Evolutionary conservation across 2,888 invertebrate species (phyloP), one percentile per base, ranked within the genome.

Genomic region (Troglohyphantes excavatus): DNA sequence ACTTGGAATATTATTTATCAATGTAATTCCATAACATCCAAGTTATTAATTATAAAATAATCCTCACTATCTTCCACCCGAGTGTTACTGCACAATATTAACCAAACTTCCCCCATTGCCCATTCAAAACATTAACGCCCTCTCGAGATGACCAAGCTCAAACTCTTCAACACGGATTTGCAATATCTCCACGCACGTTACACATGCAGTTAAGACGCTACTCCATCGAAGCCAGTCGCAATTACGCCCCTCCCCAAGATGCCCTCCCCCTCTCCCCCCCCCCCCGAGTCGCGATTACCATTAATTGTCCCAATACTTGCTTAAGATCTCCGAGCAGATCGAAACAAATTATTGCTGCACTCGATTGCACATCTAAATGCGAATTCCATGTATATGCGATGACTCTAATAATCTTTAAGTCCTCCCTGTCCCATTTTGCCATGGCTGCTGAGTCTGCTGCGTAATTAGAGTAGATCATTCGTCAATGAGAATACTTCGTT

Each of bases 331-430:
- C 13, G 27, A 19, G 13, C 21, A 29, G 61, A 63, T 76, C 29
- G 39, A 19, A 61, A 3, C 23, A 29, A 76, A 61, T 76, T 76
- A 61, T 59, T 76, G 33, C 13, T 29, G 61, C 39, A 61, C 61
- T 29, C 39, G 23, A 61, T 13, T 23, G 2, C 23, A 33, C 13
- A 11, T 63, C 19, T 65, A 63, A 79, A 79, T 79, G 79, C n/a
- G 26, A 43, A 43, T 79, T 65, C 67, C 63, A 67, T 79, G 79
- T 67, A 43, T 67, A 79, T 79, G 23, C 46, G 67, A 67, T 79
- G 79, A 67, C 79, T 43, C 46, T 79, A 79, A 79, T 79, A 79
- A 79, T 67, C 79, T 46, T 65, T n/a, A 27, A 39, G 13, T 3
- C 33, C 13, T 78, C 63, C n/a, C n/a, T n/a, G 39, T 53, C 17